phyloP scores from a whole-genome alignment of 1,140 invertebrate genomes.

The Chrysomallon squamiferum region DNA sequence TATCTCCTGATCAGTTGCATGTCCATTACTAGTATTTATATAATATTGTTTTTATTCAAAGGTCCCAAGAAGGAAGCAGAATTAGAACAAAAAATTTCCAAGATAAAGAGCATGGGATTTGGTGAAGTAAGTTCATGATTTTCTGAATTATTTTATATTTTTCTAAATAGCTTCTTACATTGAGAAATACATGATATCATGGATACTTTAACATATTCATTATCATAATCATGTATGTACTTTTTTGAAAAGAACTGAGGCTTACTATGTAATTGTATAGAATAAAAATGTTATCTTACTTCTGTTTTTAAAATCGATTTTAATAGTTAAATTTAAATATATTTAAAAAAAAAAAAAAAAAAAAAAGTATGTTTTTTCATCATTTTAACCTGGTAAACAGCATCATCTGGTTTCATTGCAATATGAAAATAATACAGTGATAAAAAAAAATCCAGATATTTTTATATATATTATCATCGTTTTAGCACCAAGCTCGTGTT shows the following conservation, averaged over 20 bases:
- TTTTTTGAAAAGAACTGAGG: background rate
- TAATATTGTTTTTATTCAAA: too few species aligned
- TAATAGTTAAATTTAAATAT: too few species aligned
- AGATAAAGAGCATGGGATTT: constrained; percentile 66
- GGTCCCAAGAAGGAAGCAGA: constrained; percentile 49
- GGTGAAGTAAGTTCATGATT: constrained; percentile 54
- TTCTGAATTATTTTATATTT: too few species aligned
- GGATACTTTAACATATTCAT: background rate
- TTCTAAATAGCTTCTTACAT: background rate
- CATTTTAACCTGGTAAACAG: too few species aligned
- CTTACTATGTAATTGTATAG: background rate
- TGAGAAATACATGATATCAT: background rate
- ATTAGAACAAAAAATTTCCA: constrained; percentile 58
- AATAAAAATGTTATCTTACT: background rate
- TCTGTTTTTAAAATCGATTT: background rate
- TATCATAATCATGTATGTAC: background rate
- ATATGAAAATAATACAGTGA: too few species aligned
- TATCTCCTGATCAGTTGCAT: too few species aligned
- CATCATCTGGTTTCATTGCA: too few species aligned
- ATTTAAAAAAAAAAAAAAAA: too few species aligned
- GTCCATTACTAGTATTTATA: too few species aligned
- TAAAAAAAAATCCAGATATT: too few species aligned
- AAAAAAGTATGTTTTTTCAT: too few species aligned
- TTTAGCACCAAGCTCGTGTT: constrained; percentile 59
- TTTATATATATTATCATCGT: too few species aligned